Conservation (phyloP, 1,140 invertebrate species). For the Akabosia matsudoensis region DNA sequence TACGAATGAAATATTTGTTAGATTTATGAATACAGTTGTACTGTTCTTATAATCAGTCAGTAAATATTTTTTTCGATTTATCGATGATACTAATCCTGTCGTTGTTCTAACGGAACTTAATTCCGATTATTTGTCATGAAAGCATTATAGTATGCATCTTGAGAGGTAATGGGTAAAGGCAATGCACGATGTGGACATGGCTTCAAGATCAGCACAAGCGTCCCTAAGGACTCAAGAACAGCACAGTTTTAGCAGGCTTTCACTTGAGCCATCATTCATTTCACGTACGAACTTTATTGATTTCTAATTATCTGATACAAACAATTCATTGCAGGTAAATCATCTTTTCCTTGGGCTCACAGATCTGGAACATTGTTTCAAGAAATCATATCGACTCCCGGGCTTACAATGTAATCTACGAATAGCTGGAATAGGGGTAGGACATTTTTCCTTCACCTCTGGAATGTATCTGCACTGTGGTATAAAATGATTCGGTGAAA, state of each 20-base stretch:
- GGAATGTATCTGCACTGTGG: constrained; percentile 12
- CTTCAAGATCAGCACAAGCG: no score
- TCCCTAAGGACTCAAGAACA: no score
- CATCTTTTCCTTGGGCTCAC: constrained; percentile 25
- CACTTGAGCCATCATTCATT: no score
- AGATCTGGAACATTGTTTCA: constrained; percentile 14
- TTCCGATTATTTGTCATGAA: background rate
- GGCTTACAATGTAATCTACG: constrained; percentile 27
- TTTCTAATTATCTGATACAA: background rate
- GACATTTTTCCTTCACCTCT: background rate
- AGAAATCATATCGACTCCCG: constrained; percentile 23
- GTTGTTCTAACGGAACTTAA: background rate
- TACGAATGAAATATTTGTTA: background rate
- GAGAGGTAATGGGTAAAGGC: no score
- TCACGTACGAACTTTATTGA: no score
- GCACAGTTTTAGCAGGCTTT: no score
- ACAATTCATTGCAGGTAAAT: background rate
- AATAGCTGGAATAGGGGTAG: background rate
- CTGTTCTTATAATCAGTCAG: constrained; percentile 12
- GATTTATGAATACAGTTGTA: background rate
- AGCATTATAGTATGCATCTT: background rate
- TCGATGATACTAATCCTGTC: background rate
- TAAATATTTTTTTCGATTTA: constrained; percentile 25
- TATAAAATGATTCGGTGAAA: constrained; percentile 15
- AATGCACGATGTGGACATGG: no score